Conservation (phyloP, 2,888 invertebrate species). For the Pyrrhosoma nymphula region DNA sequence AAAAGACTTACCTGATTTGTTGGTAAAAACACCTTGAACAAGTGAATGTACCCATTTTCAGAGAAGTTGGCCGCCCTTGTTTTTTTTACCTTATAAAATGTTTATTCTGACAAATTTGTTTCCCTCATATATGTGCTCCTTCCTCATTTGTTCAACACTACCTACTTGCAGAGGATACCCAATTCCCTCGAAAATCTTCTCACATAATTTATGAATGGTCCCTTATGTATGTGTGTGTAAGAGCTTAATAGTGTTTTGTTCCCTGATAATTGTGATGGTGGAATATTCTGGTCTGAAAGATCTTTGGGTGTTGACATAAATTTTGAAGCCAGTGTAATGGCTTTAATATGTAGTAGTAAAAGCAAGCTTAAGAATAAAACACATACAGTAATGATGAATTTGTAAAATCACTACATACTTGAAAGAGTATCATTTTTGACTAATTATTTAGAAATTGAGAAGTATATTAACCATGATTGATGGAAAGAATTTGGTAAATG, state of each 20-base stretch:
- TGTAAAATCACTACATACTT: background rate
- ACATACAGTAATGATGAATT: background rate
- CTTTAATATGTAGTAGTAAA: background rate
- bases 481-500: slow-evolving; percentile 12
- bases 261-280: background rate
- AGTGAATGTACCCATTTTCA: no score
- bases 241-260: background rate
- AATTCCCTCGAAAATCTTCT: background rate
- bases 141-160: no score
- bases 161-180: no score
- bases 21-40: no score
- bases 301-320: background rate
- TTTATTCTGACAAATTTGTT: no score
- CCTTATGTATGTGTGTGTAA: background rate
- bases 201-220: background rate
- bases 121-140: no score
- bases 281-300: background rate
- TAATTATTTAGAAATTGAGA: background rate
- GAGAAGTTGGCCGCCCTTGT: no score
- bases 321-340: background rate
- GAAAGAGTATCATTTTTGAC: background rate
- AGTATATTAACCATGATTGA: background rate
- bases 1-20: no score
- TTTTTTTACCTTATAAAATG: no score
- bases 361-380: background rate